Base-by-base conservation (phyloP, 1,140 invertebrate genomes). In the Cyclina sinensis region DNA sequence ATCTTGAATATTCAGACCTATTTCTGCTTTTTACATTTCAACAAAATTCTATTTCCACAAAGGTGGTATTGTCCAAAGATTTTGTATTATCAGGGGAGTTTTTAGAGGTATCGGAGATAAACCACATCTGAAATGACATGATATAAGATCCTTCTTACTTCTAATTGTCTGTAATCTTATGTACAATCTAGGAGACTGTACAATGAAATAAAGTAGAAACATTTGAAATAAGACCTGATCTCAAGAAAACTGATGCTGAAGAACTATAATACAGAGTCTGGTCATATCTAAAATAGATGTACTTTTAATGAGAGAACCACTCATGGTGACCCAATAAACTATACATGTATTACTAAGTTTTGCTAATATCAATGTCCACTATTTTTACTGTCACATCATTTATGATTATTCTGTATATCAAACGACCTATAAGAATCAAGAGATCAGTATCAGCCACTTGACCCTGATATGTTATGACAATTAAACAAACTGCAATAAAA, bases 101-200 rank as follows among this genome's bases (percentile, higher is more conserved):
- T 62, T 1, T 1, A 62, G 27, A 62, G 57, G 57, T 62, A 62
- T 62, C 57, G 27, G 18, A 62, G 57, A 62, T 62, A 62, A 62
- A 62, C n/a, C 57, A 62, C 18, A n/a, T 27, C n/a, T n/a, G n/a
- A 24, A 62, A 27, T 62, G 57, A 62, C 57, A 62, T 62, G 57
- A 62, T 62, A 62, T 62, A n/a, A 62, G 24, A 62, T 62, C 57
- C 24, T 27, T 11, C 1, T 9, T 27, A 62, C 5, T 62, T 62
- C n/a, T 11, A 27, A 62, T 24, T 62, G n/a, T 7, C 5, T 62
- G 57, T 62, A 62, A 27, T 24, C n/a, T n/a, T 48, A 27, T 0
- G 57, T 27, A 62, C n/a, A 27, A 62, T 62, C 21, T 27, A 7
- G 18, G 0, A 4, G 24, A 27, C n/a, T n/a, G 18, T 62, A n/a